Conservation (phyloP, 2,888 invertebrate species). For the Tipula lateralis region DNA sequence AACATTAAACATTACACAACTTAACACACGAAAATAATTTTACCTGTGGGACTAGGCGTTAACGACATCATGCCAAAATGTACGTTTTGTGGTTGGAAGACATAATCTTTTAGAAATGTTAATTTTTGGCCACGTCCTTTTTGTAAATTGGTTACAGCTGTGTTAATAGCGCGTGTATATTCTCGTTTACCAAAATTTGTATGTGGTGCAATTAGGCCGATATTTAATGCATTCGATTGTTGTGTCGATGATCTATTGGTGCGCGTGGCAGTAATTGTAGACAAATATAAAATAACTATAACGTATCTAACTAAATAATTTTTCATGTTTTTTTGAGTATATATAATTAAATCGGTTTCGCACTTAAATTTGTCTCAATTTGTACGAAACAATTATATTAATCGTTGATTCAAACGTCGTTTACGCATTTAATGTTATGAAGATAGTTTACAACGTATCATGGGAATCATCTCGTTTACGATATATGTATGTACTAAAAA, state of each 20-base stretch:
- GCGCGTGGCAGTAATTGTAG: conserved; percentile 28
- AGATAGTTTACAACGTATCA: background rate
- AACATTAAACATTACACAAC: conserved; percentile 28
- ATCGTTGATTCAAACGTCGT: background rate
- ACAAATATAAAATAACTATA: conserved; percentile 20
- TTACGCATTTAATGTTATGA: background rate
- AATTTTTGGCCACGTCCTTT: conserved; percentile 55
- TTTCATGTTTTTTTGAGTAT: background rate
- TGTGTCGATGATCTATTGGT: conserved; percentile 26
- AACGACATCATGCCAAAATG: conserved; percentile 63
- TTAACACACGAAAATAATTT: conserved; percentile 37
- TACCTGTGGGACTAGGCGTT: conserved; percentile 72
- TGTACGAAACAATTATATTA: background rate
- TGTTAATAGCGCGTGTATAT: conserved; percentile 61
- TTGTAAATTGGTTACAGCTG: conserved; percentile 57
- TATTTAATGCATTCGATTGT: conserved; percentile 43
- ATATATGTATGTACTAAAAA: background rate
- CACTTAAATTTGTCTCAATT: background rate
- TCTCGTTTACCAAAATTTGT: conserved; percentile 56
- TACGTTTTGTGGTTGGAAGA: conserved; percentile 59
- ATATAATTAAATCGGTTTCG: background rate
- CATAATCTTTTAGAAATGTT: conserved; percentile 60
- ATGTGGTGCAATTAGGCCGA: conserved; percentile 49
- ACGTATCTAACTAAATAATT: background rate
- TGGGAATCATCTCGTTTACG: background rate